These are phyloP conservation scores for Lathronympha strigana DNA, from an alignment of 2,888 invertebrate species.

Conservation along the genomic window DNA sequence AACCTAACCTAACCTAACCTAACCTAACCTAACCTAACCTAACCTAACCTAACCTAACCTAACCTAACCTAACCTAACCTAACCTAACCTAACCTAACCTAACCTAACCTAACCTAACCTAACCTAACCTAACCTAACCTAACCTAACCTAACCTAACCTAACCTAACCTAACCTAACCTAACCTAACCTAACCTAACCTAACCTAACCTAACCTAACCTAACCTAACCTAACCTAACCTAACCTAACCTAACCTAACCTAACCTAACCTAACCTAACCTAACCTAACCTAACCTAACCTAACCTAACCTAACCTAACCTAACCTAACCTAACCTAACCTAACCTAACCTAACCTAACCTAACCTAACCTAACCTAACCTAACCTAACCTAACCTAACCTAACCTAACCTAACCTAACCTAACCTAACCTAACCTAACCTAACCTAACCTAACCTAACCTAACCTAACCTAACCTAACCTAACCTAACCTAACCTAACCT, in stretches of 20 bases:
- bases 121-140: slow-evolving; percentile 21
- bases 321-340: slow-evolving; percentile 21
- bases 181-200: slow-evolving; percentile 22
- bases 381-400: slow-evolving; percentile 22
- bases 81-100: slow-evolving; percentile 17
- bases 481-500: background rate
- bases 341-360: slow-evolving; percentile 22
- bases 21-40: slow-evolving; percentile 11
- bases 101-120: slow-evolving; percentile 22
- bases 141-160: slow-evolving; percentile 22
- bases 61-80: slow-evolving; percentile 18
- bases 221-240: slow-evolving; percentile 21
- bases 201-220: slow-evolving; percentile 22
- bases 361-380: slow-evolving; percentile 22
- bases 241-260: slow-evolving; percentile 9
- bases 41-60: slow-evolving; percentile 15
- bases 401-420: slow-evolving; percentile 5
- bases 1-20: slow-evolving; percentile 18
- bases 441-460: background rate
- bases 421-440: background rate
- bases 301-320: slow-evolving; percentile 22
- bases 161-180: slow-evolving; percentile 16
- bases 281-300: slow-evolving; percentile 22
- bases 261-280: slow-evolving; percentile 17
- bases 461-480: background rate